Conservation (phyloP, 2,113 vertebrate genomes). For the Percopsis transmontana region DNA sequence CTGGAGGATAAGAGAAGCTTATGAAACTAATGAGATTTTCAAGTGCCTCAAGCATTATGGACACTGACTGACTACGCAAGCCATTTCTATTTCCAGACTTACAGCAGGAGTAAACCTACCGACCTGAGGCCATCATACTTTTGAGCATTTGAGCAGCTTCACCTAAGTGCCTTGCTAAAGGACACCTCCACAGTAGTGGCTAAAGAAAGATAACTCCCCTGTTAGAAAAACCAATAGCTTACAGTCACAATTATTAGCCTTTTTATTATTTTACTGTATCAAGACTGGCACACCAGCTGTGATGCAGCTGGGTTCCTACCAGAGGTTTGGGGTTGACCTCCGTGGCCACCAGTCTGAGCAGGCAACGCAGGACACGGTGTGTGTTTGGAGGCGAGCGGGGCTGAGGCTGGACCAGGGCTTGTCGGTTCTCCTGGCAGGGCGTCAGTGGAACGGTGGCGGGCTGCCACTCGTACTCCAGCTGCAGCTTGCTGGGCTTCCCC, state of each 20-base stretch:
- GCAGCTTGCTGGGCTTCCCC: slow-evolving; percentile 94
- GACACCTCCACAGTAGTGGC: not conserved
- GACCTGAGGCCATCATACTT: too few relatives aligned
- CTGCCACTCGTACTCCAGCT: slow-evolving; percentile 97
- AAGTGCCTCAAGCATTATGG: too few relatives aligned
- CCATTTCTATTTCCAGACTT: too few relatives aligned
- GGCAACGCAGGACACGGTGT: slow-evolving; percentile 87
- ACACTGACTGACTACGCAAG: too few relatives aligned
- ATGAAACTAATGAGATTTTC: not conserved
- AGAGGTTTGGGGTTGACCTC: slow-evolving; percentile 94
- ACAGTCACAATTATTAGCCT: too few relatives aligned
- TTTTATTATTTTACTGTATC: not conserved
- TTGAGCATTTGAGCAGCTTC: not conserved
- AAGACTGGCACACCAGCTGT: not conserved
- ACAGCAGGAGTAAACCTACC: too few relatives aligned
- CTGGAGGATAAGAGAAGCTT: slow-evolving; percentile 59
- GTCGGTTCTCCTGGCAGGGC: slow-evolving; percentile 56
- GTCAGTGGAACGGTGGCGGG: slow-evolving; percentile 37
- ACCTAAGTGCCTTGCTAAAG: not conserved
- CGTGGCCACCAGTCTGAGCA: slow-evolving; percentile 89
- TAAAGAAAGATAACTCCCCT: not conserved
- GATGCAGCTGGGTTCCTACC: slow-evolving; percentile 68
- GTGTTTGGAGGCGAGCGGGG: slow-evolving; percentile 71
- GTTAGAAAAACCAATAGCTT: too few relatives aligned
- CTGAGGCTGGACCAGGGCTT: slow-evolving; percentile 28